Base-by-base conservation (phyloP, 1,140 invertebrate genomes). In the Tetramorium simillimum region DNA sequence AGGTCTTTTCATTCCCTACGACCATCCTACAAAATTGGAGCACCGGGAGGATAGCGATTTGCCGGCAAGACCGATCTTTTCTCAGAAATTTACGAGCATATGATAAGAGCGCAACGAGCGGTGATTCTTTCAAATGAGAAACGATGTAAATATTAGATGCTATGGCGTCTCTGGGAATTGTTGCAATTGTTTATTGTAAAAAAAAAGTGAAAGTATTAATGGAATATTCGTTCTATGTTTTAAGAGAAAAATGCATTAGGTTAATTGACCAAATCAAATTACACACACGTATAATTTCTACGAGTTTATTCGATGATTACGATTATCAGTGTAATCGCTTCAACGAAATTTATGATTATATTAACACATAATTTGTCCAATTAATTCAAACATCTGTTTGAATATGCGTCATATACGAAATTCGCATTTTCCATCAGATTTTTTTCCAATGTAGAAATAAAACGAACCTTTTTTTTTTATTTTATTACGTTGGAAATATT, bases 1-100 rank as follows among this genome's bases (percentile, higher is more conserved):
- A 60, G 58, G 73, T 65, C 85, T 87, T 89, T 87, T 82, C 88
- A 73, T 67, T 51, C 28, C 16, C 51, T 58, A 43, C 46, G 82
- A 40, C 70, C 73, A 65, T 89, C 84, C 28, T 18, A 18, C 28
- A 16, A 63, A 82, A 81, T 86, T 86, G 76, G 46, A 84, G 69
- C 69, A 69, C 80, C 16, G 65, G 18, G 80, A 46, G 53, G 43
- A 73, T 75, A 40, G 53, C 53, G 80, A 84, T 84, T 75, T 37
- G 67, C 77, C n/a, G 28, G 62, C 37, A 65, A 40, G 37, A 37
- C 28, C 80, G 80, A 75, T 84, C 69, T 84, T 73, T 33, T 28
- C 69, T 73, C 40, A 33, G 67, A 21, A 75, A 84, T 84, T 75
- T 84, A 84, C 80, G 80, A 46, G 53, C 40, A 18, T 73, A 82